Conservation (phyloP, 2,888 invertebrate genomes). For the Cephus sareptanus region DNA sequence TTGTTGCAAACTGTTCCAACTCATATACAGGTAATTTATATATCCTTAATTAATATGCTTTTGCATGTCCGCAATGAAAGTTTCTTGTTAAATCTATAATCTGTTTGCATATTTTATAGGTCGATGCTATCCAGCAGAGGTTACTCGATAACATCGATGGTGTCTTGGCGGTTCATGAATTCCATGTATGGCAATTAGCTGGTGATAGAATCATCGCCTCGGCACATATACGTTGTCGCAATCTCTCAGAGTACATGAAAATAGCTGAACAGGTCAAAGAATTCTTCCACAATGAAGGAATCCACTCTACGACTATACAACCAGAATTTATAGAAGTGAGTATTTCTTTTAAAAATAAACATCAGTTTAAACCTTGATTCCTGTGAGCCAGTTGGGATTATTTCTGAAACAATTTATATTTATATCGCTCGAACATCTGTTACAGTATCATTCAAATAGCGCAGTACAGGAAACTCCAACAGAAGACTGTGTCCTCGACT, state of each 20-base stretch:
- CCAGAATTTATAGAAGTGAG: constrained; percentile 94
- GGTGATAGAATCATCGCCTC: constrained; percentile 97
- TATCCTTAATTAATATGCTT: constrained; percentile 39
- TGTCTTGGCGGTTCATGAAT: constrained; percentile 95
- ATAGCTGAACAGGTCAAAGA: constrained; percentile 96
- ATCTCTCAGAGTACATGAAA: constrained; percentile 95
- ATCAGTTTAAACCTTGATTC: neutral
- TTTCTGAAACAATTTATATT: neutral
- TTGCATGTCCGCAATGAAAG: neutral
- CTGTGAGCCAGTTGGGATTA: neutral
- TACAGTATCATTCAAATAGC: constrained; percentile 66
- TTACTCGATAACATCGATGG: constrained; percentile 92
- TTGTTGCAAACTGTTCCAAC: constrained; percentile 98
- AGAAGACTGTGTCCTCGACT: constrained; percentile 84
- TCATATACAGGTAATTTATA: constrained; percentile 80
- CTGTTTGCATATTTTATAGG: constrained; percentile 64
- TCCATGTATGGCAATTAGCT: constrained; percentile 98
- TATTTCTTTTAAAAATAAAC: constrained; percentile 35
- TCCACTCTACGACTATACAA: constrained; percentile 98
- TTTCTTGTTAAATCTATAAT: constrained; percentile 15
- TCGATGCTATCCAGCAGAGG: constrained; percentile 90
- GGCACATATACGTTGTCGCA: constrained; percentile 95
- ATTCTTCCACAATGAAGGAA: constrained; percentile 98
- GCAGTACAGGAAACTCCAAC: constrained; percentile 66
- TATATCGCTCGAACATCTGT: neutral